Conservation (phyloP, 1,140 invertebrate genomes). For the Drosophila aff. region DNA sequence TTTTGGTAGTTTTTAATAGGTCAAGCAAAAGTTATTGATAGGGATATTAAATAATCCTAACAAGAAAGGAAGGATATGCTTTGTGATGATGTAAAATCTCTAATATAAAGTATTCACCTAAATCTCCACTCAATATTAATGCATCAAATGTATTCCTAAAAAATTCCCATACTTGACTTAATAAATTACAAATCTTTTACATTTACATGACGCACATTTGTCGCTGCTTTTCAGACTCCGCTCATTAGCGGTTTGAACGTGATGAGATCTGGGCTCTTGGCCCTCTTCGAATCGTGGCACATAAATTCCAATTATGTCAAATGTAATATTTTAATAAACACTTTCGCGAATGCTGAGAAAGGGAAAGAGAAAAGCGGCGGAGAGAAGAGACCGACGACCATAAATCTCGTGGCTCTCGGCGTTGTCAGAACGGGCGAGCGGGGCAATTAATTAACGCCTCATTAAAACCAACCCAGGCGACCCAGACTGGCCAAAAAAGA, state of each 20-base stretch:
- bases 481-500: constrained; percentile 31
- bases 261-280: constrained; percentile 29
- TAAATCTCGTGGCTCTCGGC: constrained; percentile 64
- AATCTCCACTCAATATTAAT: background rate
- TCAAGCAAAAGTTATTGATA: too few relatives aligned
- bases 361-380: constrained; percentile 37
- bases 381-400: constrained; percentile 30
- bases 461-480: constrained; percentile 73
- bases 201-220: constrained; percentile 30
- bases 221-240: constrained; percentile 13
- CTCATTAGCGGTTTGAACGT: constrained; percentile 38
- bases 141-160: background rate
- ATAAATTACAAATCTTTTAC: constrained; percentile 25
- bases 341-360: constrained; percentile 67
- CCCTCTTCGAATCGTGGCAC: constrained; percentile 38
- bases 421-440: constrained; percentile 71
- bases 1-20: background rate
- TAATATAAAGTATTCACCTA: background rate
- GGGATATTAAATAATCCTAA: too few relatives aligned
- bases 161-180: constrained; percentile 6
- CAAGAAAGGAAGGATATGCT: too few relatives aligned
- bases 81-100: too few relatives aligned
- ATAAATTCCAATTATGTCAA: constrained; percentile 85
- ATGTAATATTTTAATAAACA: constrained; percentile 85
- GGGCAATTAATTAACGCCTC: constrained; percentile 84